These are phyloP conservation scores for Phoebastria nigripes DNA, from an alignment of 2,797 vertebrate genomes.

Conservation along the genomic window DNA sequence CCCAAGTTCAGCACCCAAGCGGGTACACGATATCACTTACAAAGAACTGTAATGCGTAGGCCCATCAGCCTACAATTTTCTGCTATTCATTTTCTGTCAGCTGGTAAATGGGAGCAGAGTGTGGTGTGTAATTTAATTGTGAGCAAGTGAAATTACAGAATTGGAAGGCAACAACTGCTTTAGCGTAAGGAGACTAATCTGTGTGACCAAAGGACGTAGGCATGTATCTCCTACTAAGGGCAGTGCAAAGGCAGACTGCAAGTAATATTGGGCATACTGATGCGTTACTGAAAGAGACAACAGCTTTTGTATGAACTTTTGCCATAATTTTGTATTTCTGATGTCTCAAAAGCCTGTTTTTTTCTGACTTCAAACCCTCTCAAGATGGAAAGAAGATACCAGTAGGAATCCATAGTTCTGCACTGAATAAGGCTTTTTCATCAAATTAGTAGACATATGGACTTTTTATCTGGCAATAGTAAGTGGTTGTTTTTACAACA, in stretches of 20 bases:
- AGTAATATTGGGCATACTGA: neutral
- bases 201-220: neutral
- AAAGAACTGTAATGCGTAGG: accelerated
- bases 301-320: neutral
- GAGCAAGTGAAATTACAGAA: neutral
- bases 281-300: neutral
- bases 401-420: neutral
- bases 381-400: neutral
- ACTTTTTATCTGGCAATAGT: neutral
- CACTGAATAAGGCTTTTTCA: neutral
- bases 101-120: neutral
- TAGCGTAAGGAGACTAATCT: neutral
- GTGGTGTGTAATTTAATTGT: neutral
- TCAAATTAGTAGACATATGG: neutral
- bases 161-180: neutral
- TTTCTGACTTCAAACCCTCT: neutral
- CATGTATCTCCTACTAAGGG: neutral
- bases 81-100: neutral
- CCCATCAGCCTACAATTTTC: neutral
- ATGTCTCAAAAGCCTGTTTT: neutral
- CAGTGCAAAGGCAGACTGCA: neutral
- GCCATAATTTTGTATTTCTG: neutral
- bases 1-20: neutral
- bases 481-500: neutral
- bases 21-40: accelerated